These are phyloP conservation scores for Lasioglossum leucozonium DNA, from an alignment of 2,888 invertebrate genomes.

Conservation along the genomic window DNA sequence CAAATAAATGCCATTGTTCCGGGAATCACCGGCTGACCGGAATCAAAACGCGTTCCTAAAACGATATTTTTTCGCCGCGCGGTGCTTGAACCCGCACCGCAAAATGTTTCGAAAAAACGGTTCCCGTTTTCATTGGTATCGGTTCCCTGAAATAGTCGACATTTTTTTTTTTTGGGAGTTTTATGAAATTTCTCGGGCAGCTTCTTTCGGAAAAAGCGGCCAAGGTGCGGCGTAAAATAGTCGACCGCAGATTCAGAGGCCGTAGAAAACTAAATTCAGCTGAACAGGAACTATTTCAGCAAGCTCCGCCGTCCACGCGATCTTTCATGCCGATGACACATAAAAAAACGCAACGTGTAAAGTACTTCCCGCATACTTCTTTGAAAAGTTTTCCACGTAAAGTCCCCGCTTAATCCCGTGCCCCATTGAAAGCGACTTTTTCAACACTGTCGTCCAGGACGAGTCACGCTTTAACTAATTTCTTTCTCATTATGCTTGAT, in stretches of 20 bases:
- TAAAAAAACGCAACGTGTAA: slow-evolving; percentile 42
- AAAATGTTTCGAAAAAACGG: not conserved
- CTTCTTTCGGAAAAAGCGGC: not conserved
- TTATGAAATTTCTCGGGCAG: not conserved
- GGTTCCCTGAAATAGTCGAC: not conserved
- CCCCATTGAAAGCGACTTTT: slow-evolving; percentile 12
- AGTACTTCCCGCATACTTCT: slow-evolving; percentile 30
- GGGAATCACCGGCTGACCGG: not conserved
- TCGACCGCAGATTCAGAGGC: slow-evolving; percentile 3
- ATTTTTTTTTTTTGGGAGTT: not conserved
- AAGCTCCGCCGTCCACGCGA: slow-evolving; percentile 19
- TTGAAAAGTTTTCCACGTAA: slow-evolving; percentile 13
- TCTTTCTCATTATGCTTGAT: slow-evolving; percentile 18
- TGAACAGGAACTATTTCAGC: not conserved
- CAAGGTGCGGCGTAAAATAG: not conserved
- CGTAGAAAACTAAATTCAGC: slow-evolving; percentile 15
- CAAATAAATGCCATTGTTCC: slow-evolving; percentile 11
- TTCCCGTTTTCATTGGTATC: not conserved
- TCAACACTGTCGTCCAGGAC: not conserved
- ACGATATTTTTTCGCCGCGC: not conserved
- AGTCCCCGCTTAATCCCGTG: slow-evolving; percentile 21
- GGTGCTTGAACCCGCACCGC: not conserved
- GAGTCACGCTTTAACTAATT: slow-evolving; percentile 8
- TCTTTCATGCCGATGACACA: slow-evolving; percentile 32
- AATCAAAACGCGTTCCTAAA: not conserved